These are phyloP conservation scores for Aradus depressus DNA, from an alignment of 2,888 invertebrate species.

Conservation along the genomic window DNA sequence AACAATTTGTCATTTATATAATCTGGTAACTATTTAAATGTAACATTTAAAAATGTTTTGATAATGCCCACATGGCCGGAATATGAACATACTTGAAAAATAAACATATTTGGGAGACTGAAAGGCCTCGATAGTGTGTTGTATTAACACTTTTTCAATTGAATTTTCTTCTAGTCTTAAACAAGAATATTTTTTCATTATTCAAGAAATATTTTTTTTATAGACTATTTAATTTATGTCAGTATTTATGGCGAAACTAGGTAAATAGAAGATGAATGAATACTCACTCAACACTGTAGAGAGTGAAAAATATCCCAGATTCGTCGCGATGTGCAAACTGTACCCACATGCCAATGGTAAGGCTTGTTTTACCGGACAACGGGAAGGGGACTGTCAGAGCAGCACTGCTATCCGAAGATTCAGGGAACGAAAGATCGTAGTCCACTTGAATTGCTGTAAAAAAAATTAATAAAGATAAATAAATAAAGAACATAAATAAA, in stretches of 20 bases:
- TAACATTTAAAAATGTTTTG: too few species aligned
- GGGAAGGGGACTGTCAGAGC: constrained; percentile 87
- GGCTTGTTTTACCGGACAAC: constrained; percentile 56
- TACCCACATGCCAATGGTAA: constrained; percentile 93
- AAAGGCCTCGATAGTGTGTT: not conserved
- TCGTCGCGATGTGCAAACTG: constrained; percentile 86
- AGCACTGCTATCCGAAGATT: constrained; percentile 79
- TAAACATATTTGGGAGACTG: not conserved
- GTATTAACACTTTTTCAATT: not conserved
- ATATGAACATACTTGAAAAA: too few species aligned
- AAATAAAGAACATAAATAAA: constrained; percentile 16
- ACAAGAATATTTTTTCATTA: constrained; percentile 1
- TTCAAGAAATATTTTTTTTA: not conserved
- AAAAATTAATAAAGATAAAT: constrained; percentile 20
- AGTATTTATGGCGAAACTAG: not conserved
- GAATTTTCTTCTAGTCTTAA: not conserved
- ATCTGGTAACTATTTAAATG: too few species aligned
- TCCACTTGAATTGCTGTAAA: constrained; percentile 89
- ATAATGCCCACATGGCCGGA: too few species aligned
- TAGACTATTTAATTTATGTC: not conserved
- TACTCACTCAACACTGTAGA: constrained; percentile 58
- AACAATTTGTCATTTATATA: too few species aligned
- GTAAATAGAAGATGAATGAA: not conserved
- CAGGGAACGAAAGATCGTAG: constrained; percentile 92
- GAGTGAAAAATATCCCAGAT: constrained; percentile 85